These are phyloP conservation scores for Metridium senile DNA, from an alignment of 92 coral and sea anemone species.

Conservation along the genomic window DNA sequence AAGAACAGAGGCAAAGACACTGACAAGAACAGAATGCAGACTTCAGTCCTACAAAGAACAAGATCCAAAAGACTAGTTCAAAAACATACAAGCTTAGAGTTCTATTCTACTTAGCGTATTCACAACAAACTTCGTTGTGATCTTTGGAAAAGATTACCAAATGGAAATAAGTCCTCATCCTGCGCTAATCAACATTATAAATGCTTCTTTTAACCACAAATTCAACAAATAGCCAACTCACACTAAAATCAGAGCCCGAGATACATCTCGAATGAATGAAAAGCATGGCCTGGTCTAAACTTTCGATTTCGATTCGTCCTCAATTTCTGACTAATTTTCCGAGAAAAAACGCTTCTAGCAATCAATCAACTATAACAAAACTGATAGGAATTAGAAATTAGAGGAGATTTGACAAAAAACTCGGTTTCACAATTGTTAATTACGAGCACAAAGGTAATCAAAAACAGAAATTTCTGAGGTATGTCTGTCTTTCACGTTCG, in stretches of 20 bases:
- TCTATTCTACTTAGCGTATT: conserved; percentile 19
- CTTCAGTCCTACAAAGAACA: conserved; percentile 27
- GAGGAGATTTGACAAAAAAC: conserved; percentile 14
- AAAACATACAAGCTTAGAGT: conserved; percentile 17
- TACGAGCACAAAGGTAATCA: conserved; percentile 36
- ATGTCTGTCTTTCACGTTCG: background rate
- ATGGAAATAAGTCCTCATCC: conserved; percentile 44
- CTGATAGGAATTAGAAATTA: background rate
- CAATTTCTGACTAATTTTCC: conserved; percentile 3
- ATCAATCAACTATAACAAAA: background rate
- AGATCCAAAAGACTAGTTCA: conserved; percentile 16
- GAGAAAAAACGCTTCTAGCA: conserved; percentile 8
- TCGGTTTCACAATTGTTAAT: conserved; percentile 31
- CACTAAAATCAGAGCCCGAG: conserved; percentile 22
- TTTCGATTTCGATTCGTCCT: conserved; percentile 41
- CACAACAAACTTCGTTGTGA: conserved; percentile 14
- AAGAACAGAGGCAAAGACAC: conserved; percentile 8
- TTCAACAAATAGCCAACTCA: conserved; percentile 39
- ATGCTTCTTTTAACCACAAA: conserved; percentile 48
- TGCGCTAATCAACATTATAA: conserved; percentile 42
- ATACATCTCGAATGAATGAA: conserved; percentile 39
- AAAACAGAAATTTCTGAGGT: conserved; percentile 18
- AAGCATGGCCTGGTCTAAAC: conserved; percentile 35
- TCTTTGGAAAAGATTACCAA: conserved; percentile 35
- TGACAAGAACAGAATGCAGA: background rate